A percentile compares a stretch with the other conserved stretches of the same genome.
phyloP scores from a whole-genome alignment of 2,888 invertebrate genomes.

The Aleiodes leptofemur region DNA sequence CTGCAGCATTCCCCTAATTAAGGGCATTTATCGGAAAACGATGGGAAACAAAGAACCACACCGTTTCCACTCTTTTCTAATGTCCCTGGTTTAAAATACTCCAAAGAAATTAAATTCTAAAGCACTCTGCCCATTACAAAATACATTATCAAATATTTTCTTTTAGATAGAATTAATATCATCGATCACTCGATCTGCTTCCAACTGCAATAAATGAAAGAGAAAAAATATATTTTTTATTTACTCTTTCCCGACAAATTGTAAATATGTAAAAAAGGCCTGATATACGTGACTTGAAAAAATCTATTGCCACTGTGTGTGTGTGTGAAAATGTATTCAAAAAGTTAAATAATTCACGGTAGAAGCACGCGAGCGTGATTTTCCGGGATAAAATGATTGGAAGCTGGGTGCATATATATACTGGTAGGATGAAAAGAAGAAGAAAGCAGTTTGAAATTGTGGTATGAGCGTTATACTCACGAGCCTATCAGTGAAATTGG shows the following conservation, averaged over 20 bases:
- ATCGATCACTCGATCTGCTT: too few relatives aligned
- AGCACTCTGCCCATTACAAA: background rate
- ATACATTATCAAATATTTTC: background rate
- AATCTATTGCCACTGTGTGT: slow-evolving; percentile 5
- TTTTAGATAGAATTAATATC: too few relatives aligned
- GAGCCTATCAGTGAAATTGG: slow-evolving; percentile 52
- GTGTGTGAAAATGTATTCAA: slow-evolving; percentile 46
- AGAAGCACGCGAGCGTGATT: slow-evolving; percentile 41
- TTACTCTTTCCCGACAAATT: slow-evolving; percentile 46
- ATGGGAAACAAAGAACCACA: slow-evolving; percentile 55
- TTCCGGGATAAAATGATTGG: slow-evolving; percentile 32
- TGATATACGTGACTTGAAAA: slow-evolving; percentile 30
- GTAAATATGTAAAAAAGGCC: slow-evolving; percentile 46
- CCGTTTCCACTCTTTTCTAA: slow-evolving; percentile 29
- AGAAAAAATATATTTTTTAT: background rate
- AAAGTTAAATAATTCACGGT: slow-evolving; percentile 47
- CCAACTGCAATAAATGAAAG: too few relatives aligned
- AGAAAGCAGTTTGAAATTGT: background rate
- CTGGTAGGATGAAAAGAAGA: slow-evolving; percentile 29
- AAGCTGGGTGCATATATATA: slow-evolving; percentile 27
- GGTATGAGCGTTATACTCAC: slow-evolving; percentile 33
- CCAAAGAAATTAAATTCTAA: slow-evolving; percentile 52
- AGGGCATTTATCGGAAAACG: slow-evolving; percentile 70
- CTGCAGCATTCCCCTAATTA: slow-evolving; percentile 70
- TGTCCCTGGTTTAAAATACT: slow-evolving; percentile 42